Evolutionary conservation across 2,113 vertebrate genomes (phyloP).

Genomic region (Pelvicachromis taeniatus): DNA sequence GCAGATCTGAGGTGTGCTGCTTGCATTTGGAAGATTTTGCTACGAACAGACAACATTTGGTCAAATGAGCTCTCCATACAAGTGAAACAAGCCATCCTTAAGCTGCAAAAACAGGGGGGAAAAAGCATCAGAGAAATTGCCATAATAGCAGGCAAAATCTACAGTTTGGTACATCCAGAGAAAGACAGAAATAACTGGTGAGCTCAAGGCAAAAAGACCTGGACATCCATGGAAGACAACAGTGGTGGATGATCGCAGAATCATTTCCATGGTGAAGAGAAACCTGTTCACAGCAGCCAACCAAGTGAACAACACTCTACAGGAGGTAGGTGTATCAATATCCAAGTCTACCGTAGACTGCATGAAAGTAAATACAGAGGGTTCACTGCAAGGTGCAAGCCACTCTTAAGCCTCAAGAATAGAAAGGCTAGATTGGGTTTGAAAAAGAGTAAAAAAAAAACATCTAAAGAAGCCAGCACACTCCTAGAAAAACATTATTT

Average conservation of each 20-base stretch:
- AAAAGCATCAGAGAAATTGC: not conserved
- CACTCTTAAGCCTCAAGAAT: too few species aligned
- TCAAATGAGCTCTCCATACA: too few species aligned
- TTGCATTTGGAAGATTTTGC: too few species aligned
- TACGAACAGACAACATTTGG: too few species aligned
- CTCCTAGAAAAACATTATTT: too few species aligned
- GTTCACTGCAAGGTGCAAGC: too few species aligned
- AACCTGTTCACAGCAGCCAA: not conserved
- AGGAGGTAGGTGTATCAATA: not conserved
- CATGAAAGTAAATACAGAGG: too few species aligned
- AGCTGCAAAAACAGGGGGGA: not conserved
- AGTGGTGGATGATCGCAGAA: not conserved
- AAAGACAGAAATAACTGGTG: not conserved
- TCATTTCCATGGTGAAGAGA: not conserved
- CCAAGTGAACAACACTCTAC: not conserved
- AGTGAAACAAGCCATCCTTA: not conserved
- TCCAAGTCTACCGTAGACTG: not conserved
- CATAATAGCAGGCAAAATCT: not conserved
- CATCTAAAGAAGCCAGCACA: not conserved
- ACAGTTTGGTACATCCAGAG: not conserved
- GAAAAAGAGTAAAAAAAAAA: not conserved
- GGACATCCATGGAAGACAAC: not conserved
- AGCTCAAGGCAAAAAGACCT: not conserved
- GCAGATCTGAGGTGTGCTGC: too few species aligned
- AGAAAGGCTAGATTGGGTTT: not conserved